Percentiles rank a stretch among this genome's conserved stretches.
Conservation (phyloP, 2,888 invertebrate genomes). For the Anaspis maculata region DNA sequence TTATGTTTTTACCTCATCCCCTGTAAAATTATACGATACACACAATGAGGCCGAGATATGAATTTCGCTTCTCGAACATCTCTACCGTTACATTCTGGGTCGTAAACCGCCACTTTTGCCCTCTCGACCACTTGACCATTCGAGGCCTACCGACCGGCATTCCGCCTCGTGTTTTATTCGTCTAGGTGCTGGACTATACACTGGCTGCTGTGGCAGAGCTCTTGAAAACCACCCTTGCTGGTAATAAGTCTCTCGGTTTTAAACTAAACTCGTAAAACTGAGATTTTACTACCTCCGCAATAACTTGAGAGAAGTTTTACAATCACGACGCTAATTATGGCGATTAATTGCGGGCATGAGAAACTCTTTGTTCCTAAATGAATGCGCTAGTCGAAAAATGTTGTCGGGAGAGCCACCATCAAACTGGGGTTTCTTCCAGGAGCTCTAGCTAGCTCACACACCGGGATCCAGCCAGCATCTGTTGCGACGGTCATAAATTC, state of each 20-base stretch:
- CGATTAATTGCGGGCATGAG: no score
- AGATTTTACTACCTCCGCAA: constrained; percentile 8
- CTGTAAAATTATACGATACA: constrained; percentile 13
- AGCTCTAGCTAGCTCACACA: no score
- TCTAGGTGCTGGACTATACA: constrained; percentile 2
- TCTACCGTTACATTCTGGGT: constrained; percentile 7
- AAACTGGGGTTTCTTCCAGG: no score
- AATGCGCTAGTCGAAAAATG: no score
- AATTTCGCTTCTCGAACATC: no score
- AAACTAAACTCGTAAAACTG: constrained; percentile 11
- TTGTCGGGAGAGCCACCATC: no score
- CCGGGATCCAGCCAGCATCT: no score
- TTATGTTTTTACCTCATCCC: constrained; percentile 21
- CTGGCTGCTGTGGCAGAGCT: no score
- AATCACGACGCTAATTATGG: constrained; percentile 7
- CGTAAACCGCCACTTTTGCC: constrained; percentile 14
- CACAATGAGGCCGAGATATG: constrained; percentile 11
- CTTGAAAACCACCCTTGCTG: no score
- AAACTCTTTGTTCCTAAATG: no score
- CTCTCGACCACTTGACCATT: constrained; percentile 14
- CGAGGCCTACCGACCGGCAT: no score
- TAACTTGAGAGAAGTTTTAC: constrained; percentile 11
- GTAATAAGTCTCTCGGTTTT: constrained; percentile 11
- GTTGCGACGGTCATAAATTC: constrained; percentile 15
- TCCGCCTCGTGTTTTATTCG: constrained; percentile 6